These are phyloP conservation scores for Diplodus sargus DNA, from an alignment of 2,797 vertebrate genomes.

Conservation along the genomic window DNA sequence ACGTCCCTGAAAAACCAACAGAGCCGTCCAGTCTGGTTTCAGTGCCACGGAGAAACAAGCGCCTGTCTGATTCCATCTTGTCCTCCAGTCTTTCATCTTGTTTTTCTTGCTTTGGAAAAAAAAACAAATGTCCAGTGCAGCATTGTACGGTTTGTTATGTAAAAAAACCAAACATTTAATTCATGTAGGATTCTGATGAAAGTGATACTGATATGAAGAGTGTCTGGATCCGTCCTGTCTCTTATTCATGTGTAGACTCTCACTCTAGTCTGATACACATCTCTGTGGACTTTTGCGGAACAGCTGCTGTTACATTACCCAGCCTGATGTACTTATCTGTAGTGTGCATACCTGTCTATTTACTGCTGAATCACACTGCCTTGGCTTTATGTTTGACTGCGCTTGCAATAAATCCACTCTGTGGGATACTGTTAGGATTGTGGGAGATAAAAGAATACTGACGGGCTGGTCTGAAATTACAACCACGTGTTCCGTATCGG, in stretches of 20 bases:
- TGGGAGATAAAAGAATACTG: neutral
- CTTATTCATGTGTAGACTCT: conserved; percentile 3
- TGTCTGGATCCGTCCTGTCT: conserved; percentile 10
- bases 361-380: neutral
- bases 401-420: neutral
- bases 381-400: conserved; percentile 1
- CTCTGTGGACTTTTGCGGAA: conserved; percentile 19
- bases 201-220: neutral
- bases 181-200: conserved; percentile 5
- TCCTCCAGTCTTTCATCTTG: neutral
- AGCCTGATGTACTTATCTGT: conserved; percentile 1
- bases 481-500: neutral
- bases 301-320: neutral
- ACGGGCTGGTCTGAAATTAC: neutral
- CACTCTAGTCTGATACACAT: neutral
- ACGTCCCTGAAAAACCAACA: conserved; percentile 12
- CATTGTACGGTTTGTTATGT: neutral
- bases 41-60: conserved; percentile 1
- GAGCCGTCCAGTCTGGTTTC: neutral
- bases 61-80: conserved; percentile 16
- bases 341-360: conserved; percentile 6
- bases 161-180: neutral
- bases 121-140: neutral
- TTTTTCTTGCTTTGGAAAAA: neutral
- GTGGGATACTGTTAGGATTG: neutral